Evolutionary conservation across 1,140 invertebrate species (phyloP).

Genomic region (Hestina assimilis): DNA sequence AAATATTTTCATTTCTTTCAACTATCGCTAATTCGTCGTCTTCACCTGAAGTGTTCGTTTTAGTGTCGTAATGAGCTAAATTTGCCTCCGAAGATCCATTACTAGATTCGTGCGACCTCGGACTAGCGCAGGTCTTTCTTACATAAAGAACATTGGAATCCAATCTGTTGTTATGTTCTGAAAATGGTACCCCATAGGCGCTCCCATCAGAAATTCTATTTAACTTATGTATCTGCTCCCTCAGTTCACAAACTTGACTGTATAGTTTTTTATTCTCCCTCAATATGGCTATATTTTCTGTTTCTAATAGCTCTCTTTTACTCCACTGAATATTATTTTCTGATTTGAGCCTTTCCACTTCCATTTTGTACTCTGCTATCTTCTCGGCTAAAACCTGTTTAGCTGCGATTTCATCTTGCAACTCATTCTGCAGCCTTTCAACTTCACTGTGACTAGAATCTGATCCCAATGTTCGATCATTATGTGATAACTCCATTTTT

Average conservation of each 20-base stretch:
- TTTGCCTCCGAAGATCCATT: conserved; percentile 67
- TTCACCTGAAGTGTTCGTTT: conserved; percentile 68
- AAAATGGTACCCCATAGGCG: conserved; percentile 49
- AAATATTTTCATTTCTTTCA: conserved; percentile 53
- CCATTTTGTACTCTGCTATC: conserved; percentile 89
- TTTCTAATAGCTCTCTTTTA: conserved; percentile 92
- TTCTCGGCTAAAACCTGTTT: conserved; percentile 71
- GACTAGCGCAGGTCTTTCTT: conserved; percentile 61
- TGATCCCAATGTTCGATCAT: conserved; percentile 64
- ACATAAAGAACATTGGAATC: conserved; percentile 66
- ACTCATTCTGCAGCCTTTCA: conserved; percentile 64
- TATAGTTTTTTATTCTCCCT: conserved; percentile 94
- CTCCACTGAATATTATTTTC: conserved; percentile 97
- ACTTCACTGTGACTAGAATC: conserved; percentile 73
- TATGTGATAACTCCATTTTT: conserved; percentile 59
- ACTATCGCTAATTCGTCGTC: conserved; percentile 69
- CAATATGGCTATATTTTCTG: conserved; percentile 91
- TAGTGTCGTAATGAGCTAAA: conserved; percentile 52
- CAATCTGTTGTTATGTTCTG: conserved; percentile 47
- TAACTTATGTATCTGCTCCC: conserved; percentile 79
- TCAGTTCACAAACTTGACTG: conserved; percentile 88
- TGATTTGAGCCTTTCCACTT: conserved; percentile 90
- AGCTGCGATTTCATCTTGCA: conserved; percentile 70
- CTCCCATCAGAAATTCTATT: conserved; percentile 71
- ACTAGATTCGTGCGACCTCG: conserved; percentile 65